A percentile compares a stretch with the other conserved stretches of the same genome.
Conservation (phyloP, 1,140 invertebrate species). For the Atta colombica region DNA sequence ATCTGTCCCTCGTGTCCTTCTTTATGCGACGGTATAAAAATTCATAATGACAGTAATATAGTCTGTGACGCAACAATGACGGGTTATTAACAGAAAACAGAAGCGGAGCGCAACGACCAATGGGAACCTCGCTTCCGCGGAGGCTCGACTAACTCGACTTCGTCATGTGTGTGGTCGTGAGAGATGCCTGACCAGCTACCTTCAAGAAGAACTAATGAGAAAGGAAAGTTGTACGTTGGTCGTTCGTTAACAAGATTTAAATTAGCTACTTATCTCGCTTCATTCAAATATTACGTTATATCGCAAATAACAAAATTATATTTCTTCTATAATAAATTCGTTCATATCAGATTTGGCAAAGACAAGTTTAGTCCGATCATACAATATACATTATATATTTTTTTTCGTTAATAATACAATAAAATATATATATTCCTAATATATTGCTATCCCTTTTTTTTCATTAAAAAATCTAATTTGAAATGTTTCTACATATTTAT, state of each 20-base stretch:
- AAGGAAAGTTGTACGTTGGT: constrained; percentile 29
- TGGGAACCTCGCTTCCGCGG: constrained; percentile 46
- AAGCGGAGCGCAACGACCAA: constrained; percentile 39
- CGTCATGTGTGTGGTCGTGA: constrained; percentile 18
- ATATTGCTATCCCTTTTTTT: not conserved
- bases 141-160: constrained; percentile 67
- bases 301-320: constrained; percentile 35
- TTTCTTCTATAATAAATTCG: not conserved
- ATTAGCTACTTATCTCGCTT: not conserved
- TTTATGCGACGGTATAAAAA: not conserved
- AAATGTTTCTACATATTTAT: too few relatives aligned
- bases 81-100: constrained; percentile 34
- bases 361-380: not conserved
- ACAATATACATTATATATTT: not conserved
- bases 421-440: too few relatives aligned
- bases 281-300: constrained; percentile 15
- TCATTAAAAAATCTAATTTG: not conserved
- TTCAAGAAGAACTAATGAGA: constrained; percentile 25
- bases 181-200: not conserved
- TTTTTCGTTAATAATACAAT: not conserved
- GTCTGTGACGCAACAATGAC: constrained; percentile 24
- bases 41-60: constrained; percentile 22
- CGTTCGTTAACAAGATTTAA: constrained; percentile 27
- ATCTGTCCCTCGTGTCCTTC: not conserved
- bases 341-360: not conserved